phyloP scores from a whole-genome alignment of 2,797 vertebrate species.

The Artibeus jamaicensis region DNA sequence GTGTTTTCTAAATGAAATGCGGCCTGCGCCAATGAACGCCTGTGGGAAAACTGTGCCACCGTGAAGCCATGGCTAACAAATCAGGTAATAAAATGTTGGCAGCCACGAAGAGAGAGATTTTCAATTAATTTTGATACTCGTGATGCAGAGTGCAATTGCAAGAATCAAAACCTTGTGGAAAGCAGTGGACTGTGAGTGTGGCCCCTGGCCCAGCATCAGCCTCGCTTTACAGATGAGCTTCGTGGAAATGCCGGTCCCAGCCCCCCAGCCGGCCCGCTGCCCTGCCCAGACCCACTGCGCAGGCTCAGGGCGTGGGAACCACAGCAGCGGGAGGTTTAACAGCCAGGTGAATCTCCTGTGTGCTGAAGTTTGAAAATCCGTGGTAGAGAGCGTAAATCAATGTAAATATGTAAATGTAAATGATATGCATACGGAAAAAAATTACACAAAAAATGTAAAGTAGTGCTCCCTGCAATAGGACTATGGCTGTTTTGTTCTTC shows the following conservation, averaged over 20 bases:
- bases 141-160: background rate
- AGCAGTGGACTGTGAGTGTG: background rate
- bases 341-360: background rate
- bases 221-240: background rate
- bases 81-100: background rate
- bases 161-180: background rate
- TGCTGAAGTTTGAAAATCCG: background rate
- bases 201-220: background rate
- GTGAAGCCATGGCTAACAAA: background rate
- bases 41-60: background rate
- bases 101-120: background rate
- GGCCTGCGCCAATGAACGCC: background rate
- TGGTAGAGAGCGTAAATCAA: background rate
- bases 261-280: background rate
- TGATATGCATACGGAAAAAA: background rate
- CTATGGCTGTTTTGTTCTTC: background rate
- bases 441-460: background rate
- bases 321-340: background rate
- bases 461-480: background rate
- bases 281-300: background rate
- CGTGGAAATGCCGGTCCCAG: background rate
- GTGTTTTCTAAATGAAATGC: background rate
- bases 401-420: background rate
- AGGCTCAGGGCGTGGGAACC: background rate
- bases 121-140: background rate